These are phyloP conservation scores for Gouania willdenowi DNA, from an alignment of 2,797 vertebrate species.

Conservation along the genomic window DNA sequence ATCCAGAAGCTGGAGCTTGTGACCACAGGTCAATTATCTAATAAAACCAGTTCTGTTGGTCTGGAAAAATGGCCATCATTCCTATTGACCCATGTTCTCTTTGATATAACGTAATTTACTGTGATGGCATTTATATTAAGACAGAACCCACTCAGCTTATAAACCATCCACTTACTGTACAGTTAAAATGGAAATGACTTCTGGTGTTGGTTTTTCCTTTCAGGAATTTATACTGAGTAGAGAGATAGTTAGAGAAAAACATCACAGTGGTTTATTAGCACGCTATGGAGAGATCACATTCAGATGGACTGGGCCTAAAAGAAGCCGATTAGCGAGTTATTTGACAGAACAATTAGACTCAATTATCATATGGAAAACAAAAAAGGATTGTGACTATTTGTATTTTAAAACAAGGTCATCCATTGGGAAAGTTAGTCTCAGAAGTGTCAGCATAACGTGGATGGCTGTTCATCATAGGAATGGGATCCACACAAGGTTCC, in stretches of 20 bases:
- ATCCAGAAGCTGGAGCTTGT: slow-evolving; percentile 37
- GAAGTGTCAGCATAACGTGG: no score
- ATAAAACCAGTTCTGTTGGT: slow-evolving; percentile 32
- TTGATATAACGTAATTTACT: slow-evolving; percentile 24
- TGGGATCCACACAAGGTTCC: no score
- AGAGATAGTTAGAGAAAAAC: no score
- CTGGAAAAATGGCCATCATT: slow-evolving; percentile 14
- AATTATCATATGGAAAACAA: slow-evolving; percentile 63
- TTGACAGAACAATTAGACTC: slow-evolving; percentile 44
- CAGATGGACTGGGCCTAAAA: slow-evolving; percentile 34
- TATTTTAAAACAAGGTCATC: no score
- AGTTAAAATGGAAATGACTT: no score
- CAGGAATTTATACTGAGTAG: no score
- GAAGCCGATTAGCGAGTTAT: slow-evolving; percentile 62
- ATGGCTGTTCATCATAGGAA: no score
- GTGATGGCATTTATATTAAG: slow-evolving; percentile 29
- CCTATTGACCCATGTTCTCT: slow-evolving; percentile 33
- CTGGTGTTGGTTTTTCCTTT: no score
- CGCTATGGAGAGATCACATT: slow-evolving; percentile 23
- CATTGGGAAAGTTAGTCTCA: no score
- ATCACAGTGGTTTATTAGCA: slow-evolving; percentile 44
- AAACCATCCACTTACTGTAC: slow-evolving; percentile 2
- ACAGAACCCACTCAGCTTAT: background rate
- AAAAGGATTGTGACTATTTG: slow-evolving; percentile 34
- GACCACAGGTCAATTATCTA: slow-evolving; percentile 51